phyloP scores from a whole-genome alignment of 37 sponge, comb jelly and placozoan species.

The Ephydatia muelleri region DNA sequence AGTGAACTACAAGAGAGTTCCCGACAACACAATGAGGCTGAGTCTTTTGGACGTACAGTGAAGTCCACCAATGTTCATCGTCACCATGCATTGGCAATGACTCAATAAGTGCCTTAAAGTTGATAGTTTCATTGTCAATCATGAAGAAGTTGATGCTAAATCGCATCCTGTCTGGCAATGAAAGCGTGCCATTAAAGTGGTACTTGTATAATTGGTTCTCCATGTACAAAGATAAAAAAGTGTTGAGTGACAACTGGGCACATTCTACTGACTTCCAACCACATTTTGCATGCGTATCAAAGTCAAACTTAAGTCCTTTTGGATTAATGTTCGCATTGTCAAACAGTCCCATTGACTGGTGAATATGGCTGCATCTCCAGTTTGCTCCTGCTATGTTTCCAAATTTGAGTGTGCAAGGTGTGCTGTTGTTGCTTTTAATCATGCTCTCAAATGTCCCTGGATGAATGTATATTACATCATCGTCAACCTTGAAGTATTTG shows the following conservation, averaged over 20 bases:
- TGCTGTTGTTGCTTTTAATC: neutral
- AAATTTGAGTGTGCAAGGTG: neutral
- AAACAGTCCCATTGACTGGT: conserved; percentile 7
- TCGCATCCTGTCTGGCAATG: neutral
- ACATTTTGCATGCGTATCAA: conserved; percentile 2
- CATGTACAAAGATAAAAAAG: neutral
- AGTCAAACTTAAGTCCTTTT: neutral
- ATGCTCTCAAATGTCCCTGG: conserved; percentile 13
- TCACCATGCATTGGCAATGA: neutral
- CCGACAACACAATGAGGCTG: conserved; percentile 2
- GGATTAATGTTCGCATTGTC: neutral
- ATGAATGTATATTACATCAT: conserved; percentile 12
- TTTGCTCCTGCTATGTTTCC: conserved; percentile 8
- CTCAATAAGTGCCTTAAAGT: neutral
- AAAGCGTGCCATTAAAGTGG: neutral
- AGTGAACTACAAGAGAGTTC: conserved; percentile 4
- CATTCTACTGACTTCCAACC: conserved; percentile 5
- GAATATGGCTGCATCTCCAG: conserved; percentile 14
- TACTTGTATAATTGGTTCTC: neutral
- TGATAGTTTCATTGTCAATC: neutral
- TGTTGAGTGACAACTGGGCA: neutral
- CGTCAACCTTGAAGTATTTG: conserved; percentile 3
- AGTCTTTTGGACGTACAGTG: neutral
- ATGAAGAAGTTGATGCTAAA: conserved; percentile 26
- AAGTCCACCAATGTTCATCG: conserved; percentile 15